Evolutionary conservation across 2,888 invertebrate species (phyloP).

Genomic region (Mactromeris polynyma): DNA sequence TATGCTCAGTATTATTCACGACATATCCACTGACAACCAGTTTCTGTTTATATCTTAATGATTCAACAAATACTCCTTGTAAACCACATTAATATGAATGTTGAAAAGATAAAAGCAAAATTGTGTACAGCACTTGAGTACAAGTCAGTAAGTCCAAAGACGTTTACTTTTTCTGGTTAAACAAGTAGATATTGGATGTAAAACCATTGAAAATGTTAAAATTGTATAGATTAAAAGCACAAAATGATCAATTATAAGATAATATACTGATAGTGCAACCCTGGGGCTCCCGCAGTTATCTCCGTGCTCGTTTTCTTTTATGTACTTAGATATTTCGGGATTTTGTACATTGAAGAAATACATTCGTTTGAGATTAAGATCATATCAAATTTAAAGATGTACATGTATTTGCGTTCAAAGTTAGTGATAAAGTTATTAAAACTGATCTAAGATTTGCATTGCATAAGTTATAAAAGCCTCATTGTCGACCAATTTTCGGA

Average conservation of each 20-base stretch:
- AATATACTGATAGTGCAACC: neutral
- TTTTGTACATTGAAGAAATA: too few relatives aligned
- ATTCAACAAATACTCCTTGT: neutral
- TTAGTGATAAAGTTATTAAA: too few relatives aligned
- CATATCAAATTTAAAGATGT: too few relatives aligned
- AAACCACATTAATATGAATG: neutral
- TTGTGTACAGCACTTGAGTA: neutral
- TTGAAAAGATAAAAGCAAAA: conserved; percentile 10
- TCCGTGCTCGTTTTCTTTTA: neutral
- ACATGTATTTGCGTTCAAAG: too few relatives aligned
- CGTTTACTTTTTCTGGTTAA: neutral
- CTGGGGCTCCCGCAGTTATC: neutral
- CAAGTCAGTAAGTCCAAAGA: neutral
- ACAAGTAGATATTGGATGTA: neutral
- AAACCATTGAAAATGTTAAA: neutral
- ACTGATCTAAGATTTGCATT: too few relatives aligned
- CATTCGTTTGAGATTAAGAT: too few relatives aligned
- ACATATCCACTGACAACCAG: neutral
- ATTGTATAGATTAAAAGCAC: conserved; percentile 5
- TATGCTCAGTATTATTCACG: neutral
- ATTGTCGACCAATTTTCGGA: too few relatives aligned
- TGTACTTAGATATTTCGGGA: neutral
- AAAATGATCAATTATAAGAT: neutral
- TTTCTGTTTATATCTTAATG: neutral
- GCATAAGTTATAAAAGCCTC: too few relatives aligned